phyloP scores from a whole-genome alignment of 2,113 vertebrate species.

The Sander lucioperca region DNA sequence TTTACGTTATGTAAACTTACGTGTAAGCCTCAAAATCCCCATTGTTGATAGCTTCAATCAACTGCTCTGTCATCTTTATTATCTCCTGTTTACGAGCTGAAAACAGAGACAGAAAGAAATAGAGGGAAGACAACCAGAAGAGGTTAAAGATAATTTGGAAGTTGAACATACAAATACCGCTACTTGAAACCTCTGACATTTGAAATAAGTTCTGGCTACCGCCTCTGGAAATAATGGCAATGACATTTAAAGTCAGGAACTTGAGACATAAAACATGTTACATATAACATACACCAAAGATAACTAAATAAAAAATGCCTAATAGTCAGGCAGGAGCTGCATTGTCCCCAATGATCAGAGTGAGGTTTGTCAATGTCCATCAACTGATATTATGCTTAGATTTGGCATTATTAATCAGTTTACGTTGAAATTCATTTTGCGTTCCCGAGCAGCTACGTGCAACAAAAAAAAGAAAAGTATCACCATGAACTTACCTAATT shows the following conservation, averaged over 20 bases:
- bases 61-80: slow-evolving; percentile 98
- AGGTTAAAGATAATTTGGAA: slow-evolving; percentile 26
- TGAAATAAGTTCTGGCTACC: background rate
- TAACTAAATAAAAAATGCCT: too few relatives aligned
- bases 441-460: too few relatives aligned
- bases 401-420: background rate
- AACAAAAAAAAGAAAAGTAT: too few relatives aligned
- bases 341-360: background rate
- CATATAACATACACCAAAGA: too few relatives aligned
- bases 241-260: slow-evolving; percentile 29
- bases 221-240: slow-evolving; percentile 13
- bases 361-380: background rate
- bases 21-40: slow-evolving; percentile 99
- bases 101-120: background rate
- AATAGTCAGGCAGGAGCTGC: background rate
- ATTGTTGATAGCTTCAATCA: slow-evolving; percentile 99
- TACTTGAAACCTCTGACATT: slow-evolving; percentile 42
- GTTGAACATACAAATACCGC: slow-evolving; percentile 4
- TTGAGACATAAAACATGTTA: too few relatives aligned
- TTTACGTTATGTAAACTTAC: slow-evolving; percentile 84
- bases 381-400: background rate
- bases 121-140: background rate
- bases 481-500: background rate
- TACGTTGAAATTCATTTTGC: too few relatives aligned
- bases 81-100: slow-evolving; percentile 98